These are phyloP conservation scores for Microctenopoma lineatum DNA, from an alignment of 2,797 vertebrate genomes.

Conservation along the genomic window DNA sequence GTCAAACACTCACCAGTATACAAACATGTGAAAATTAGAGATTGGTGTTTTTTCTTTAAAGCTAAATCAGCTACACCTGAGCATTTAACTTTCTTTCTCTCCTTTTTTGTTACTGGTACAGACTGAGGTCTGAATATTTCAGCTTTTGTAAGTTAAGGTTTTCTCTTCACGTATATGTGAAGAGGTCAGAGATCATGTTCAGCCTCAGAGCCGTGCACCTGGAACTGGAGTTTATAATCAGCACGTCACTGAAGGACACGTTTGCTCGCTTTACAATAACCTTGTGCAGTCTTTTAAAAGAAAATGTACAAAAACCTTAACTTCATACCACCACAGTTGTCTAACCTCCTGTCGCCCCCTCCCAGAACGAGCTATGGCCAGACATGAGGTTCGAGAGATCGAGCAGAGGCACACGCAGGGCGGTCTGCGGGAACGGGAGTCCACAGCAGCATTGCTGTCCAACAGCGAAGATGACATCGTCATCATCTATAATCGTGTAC, in stretches of 20 bases:
- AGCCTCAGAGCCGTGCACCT: background rate
- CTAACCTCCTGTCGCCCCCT: background rate
- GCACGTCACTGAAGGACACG: background rate
- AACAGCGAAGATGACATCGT: conserved; percentile 91
- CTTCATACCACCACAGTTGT: background rate
- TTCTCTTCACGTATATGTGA: background rate
- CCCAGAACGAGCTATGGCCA: conserved; percentile 94
- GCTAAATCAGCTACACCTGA: background rate
- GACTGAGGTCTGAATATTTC: too few species aligned
- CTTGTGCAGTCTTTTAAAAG: background rate
- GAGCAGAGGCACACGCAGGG: conserved; percentile 93
- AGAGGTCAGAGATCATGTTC: conserved; percentile 21
- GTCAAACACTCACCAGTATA: background rate
- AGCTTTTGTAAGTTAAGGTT: too few species aligned
- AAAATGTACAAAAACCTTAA: background rate
- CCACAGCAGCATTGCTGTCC: conserved; percentile 47
- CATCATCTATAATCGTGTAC: conserved; percentile 97
- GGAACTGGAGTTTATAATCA: background rate
- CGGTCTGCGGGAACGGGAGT: conserved; percentile 82
- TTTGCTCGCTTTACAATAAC: background rate
- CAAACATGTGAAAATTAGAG: background rate
- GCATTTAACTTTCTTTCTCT: background rate
- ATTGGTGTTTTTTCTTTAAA: background rate
- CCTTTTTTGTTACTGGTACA: too few species aligned
- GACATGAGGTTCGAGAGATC: conserved; percentile 96